Evolutionary conservation across 2,888 invertebrate genomes (phyloP).

Genomic region (Ceriagrion tenellum): DNA sequence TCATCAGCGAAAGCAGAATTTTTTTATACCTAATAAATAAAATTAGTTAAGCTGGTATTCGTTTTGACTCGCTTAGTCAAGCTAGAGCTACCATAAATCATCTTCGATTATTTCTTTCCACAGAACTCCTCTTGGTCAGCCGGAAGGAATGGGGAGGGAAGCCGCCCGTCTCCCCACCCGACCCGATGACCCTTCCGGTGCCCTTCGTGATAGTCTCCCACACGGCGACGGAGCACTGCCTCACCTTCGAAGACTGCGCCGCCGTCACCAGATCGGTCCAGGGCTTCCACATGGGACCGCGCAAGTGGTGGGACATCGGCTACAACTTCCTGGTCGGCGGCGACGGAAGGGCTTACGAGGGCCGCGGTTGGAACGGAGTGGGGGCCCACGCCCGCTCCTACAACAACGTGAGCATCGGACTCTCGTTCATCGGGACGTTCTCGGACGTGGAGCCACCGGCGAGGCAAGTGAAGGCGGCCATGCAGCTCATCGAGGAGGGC

Average conservation of each 20-base stretch:
- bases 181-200: conserved; percentile 74
- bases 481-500: conserved; percentile 83
- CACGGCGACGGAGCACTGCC: conserved; percentile 83
- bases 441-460: conserved; percentile 77
- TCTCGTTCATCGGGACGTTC: conserved; percentile 88
- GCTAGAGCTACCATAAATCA: too few species aligned
- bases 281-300: conserved; percentile 85
- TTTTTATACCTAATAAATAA: too few species aligned
- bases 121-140: conserved; percentile 80
- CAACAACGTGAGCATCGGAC: conserved; percentile 84
- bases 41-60: too few species aligned
- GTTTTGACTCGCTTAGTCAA: too few species aligned
- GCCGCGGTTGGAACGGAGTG: conserved; percentile 86
- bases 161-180: conserved; percentile 77
- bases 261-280: conserved; percentile 82
- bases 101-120: too few species aligned
- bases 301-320: conserved; percentile 84
- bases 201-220: conserved; percentile 77
- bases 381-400: conserved; percentile 86
- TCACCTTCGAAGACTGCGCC: conserved; percentile 77
- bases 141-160: conserved; percentile 85
- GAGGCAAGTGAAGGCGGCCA: conserved; percentile 80
- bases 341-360: conserved; percentile 87
- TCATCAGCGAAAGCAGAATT: too few species aligned
- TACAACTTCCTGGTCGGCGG: conserved; percentile 91